Evolutionary conservation across 2,113 vertebrate species (phyloP), one percentile per base, ranked within the genome.

Genomic region (Aegithalos caudatus): DNA sequence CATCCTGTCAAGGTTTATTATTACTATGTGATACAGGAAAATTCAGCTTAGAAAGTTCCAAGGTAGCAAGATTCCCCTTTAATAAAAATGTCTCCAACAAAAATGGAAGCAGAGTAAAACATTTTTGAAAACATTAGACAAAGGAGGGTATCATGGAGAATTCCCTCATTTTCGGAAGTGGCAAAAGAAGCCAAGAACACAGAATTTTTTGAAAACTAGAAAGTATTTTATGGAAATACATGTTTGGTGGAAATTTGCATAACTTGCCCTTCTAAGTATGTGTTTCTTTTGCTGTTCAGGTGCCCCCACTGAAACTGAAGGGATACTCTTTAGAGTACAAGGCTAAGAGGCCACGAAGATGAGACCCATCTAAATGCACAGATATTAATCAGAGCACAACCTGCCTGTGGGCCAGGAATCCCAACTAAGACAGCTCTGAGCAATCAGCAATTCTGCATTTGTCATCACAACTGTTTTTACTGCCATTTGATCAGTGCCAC

Each of bases 391-490:
- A 87, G 77, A 64, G 77, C n/a, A 89, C 83, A 94, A 94, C 91
- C 91, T 95, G 89, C 95, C 86, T 56, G 61, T 62, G 71, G 89
- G 86, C 77, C 93, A 92, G 93, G 86, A 92, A 96, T 97, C 92
- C 81, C 58, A 85, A 65, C 54, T 70, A 48, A 92, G 81, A 94
- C 88, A 92, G 81, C 94, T 92, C 86, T 69, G 58, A 92, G 94
- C 92, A 91, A 95, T 80, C 96, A 96, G 90, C 93, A 95, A 80
- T 95, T 94, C 93, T 93, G 83, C 90, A 96, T 96, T 96, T 96
- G 92, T 96, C 95, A 96, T 95, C 83, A 64, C 95, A 96, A 97
- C 92, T 95, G 84, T 95, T 96, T 97, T 92, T 96, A 92, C 93
- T 97, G 92, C 93, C 94, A 97, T 95, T 93, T 96, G 92, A 97